Evolutionary conservation across 2,113 vertebrate species (phyloP), one percentile per base, ranked within the genome.

Genomic region (Passer domesticus): DNA sequence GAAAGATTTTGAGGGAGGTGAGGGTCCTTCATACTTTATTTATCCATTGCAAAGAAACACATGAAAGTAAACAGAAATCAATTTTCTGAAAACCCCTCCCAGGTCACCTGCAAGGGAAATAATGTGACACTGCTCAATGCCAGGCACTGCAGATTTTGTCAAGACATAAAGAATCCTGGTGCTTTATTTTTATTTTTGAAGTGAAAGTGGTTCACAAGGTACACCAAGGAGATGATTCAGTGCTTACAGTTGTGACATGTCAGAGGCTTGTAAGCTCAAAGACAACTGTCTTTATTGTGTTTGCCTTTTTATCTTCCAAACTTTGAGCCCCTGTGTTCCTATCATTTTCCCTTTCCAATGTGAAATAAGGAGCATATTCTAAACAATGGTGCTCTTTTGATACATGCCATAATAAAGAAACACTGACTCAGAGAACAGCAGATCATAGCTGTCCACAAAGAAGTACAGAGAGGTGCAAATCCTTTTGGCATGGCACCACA

Each of bases 281-380:
- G 93, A 93, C 12, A 52, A 90, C 60, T 86, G 93, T 94, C 95
- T 96, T 92, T 94, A 96, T 94, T 95, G 94, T 96, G 73, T 78
- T 95, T 93, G 89, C 66, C 96, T 97, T 97, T 97, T 97, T 94
- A 96, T 97, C 96, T 95, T 94, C 73, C 86, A 94, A 94, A 95
- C 88, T 86, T 96, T 92, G 93, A 97, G 95, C 79, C 88, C 76
- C 30, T 56, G 28, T 92, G 92, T 96, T 96, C 68, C 83, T 82
- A 95, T 93, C 86, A 68, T 92, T 96, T 95, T 95, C 69, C 52
- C 43, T 90, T 94, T 93, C 73, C 77, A 0, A 37, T 78, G 76
- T 89, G 92, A 96, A 92, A 92, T 93, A 95, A 96, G 95, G 90
- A 94, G 95, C 86, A 95, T 93, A 94, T 89, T 96, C 94, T 95